These are phyloP conservation scores for Corythucha ciliata DNA, from an alignment of 2,888 invertebrate species.

Conservation along the genomic window DNA sequence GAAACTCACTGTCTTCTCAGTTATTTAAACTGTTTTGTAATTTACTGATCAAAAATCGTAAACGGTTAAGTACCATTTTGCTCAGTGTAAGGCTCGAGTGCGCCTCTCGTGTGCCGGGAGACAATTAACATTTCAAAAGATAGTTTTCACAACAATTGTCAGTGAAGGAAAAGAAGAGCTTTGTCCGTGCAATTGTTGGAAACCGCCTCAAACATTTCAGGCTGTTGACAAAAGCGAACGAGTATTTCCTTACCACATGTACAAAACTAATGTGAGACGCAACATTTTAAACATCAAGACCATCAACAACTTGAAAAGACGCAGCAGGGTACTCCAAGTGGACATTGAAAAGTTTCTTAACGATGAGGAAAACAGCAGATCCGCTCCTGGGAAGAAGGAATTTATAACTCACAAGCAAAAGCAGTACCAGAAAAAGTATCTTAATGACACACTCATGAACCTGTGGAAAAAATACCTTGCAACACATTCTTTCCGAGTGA, in stretches of 20 bases:
- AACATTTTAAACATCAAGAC: constrained; percentile 4
- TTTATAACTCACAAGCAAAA: constrained; percentile 1
- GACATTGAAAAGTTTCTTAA: constrained; percentile 8
- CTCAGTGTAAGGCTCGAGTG: too few species aligned
- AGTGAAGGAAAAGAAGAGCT: constrained; percentile 6
- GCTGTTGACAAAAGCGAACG: constrained; percentile 2
- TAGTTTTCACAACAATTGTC: too few species aligned
- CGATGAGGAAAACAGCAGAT: constrained; percentile 12
- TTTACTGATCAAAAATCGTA: too few species aligned
- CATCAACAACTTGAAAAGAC: background rate
- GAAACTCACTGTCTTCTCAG: too few species aligned
- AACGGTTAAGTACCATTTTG: too few species aligned
- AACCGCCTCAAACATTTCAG: background rate
- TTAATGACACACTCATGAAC: constrained; percentile 15
- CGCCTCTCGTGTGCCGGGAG: too few species aligned
- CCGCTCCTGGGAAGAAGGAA: constrained; percentile 5
- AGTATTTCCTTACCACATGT: constrained; percentile 11
- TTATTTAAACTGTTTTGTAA: too few species aligned
- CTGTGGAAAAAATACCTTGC: constrained; percentile 8
- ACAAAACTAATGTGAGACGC: constrained; percentile 7
- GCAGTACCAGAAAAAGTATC: constrained; percentile 13
- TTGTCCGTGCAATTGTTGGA: constrained; percentile 2
- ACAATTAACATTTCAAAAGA: too few species aligned
- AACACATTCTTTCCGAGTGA: background rate
- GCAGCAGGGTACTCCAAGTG: constrained; percentile 3